A percentile compares a stretch with the other conserved stretches of the same genome.
phyloP scores from a whole-genome alignment of 2,113 vertebrate genomes.

The Oryzias curvinotus region DNA sequence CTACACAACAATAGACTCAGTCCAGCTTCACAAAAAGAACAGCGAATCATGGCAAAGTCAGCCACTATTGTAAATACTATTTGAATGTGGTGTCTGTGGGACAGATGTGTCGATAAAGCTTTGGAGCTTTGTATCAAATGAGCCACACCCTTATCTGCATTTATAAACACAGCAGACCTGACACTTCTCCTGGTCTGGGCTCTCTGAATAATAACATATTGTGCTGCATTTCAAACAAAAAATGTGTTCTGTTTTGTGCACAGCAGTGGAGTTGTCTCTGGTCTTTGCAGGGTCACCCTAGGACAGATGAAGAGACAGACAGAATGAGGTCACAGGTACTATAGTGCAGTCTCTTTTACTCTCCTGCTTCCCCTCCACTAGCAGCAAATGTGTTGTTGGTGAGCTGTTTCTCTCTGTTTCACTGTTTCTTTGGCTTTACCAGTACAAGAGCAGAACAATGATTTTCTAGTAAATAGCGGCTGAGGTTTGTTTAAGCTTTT shows the following conservation, averaged over 20 bases:
- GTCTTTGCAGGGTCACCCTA: constrained; percentile 30
- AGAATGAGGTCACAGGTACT: constrained; percentile 40
- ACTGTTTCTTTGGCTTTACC: constrained; percentile 13
- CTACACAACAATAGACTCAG: constrained; percentile 38
- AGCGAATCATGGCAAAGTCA: constrained; percentile 35
- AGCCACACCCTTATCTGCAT: constrained; percentile 15
- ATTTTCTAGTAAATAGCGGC: constrained; percentile 42
- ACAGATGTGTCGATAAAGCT: constrained; percentile 21
- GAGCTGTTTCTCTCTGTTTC: constrained; percentile 27
- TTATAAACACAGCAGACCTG: constrained; percentile 6
- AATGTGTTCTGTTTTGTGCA: neutral
- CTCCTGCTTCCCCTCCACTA: constrained; percentile 51
- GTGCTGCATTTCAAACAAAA: constrained; percentile 42
- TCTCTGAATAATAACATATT: constrained; percentile 28
- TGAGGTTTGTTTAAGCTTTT: constrained; percentile 33
- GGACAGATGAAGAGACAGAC: constrained; percentile 44
- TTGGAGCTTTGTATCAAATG: constrained; percentile 15
- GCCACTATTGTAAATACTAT: constrained; percentile 51
- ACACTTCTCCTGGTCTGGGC: constrained; percentile 9
- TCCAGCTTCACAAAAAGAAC: constrained; percentile 17
- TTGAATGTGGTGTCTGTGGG: constrained; percentile 28
- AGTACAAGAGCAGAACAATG: constrained; percentile 36
- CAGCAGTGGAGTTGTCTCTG: constrained; percentile 20
- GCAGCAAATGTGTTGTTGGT: constrained; percentile 55
- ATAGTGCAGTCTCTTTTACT: constrained; percentile 30